phyloP scores from a whole-genome alignment of 2,888 invertebrate species.

The Tipula unca region DNA sequence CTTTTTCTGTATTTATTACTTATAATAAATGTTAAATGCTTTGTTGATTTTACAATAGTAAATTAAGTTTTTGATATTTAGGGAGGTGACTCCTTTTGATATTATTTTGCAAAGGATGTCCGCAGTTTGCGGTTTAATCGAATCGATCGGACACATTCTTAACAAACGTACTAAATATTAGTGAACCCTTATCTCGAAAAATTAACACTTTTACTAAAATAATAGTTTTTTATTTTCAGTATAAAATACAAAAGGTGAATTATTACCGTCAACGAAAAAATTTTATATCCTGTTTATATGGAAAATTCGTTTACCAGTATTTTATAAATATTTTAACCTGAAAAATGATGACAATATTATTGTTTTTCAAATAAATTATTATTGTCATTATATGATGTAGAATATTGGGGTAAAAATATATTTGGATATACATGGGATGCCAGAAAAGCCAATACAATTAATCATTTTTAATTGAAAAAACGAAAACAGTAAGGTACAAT shows the following conservation, averaged over 20 bases:
- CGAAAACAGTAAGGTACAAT: neutral
- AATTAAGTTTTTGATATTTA: neutral
- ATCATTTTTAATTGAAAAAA: neutral
- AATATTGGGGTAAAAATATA: neutral
- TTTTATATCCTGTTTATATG: neutral
- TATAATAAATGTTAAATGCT: neutral
- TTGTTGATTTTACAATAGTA: neutral
- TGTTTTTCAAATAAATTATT: neutral
- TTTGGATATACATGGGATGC: neutral
- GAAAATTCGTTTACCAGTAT: neutral
- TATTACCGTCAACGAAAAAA: neutral
- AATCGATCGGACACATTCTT: neutral
- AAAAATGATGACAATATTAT: neutral
- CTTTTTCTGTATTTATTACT: neutral
- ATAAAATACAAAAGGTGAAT: too few relatives aligned
- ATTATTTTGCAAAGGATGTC: neutral
- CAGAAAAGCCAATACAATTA: neutral
- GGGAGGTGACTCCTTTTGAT: neutral
- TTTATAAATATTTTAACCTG: neutral
- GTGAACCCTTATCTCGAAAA: neutral
- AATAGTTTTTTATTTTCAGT: too few relatives aligned
- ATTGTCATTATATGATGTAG: neutral
- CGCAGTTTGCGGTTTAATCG: neutral
- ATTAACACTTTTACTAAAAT: neutral
- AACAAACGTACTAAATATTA: neutral